phyloP scores from a whole-genome alignment of 2,797 vertebrate species.

The Chiloscyllium punctatum region DNA sequence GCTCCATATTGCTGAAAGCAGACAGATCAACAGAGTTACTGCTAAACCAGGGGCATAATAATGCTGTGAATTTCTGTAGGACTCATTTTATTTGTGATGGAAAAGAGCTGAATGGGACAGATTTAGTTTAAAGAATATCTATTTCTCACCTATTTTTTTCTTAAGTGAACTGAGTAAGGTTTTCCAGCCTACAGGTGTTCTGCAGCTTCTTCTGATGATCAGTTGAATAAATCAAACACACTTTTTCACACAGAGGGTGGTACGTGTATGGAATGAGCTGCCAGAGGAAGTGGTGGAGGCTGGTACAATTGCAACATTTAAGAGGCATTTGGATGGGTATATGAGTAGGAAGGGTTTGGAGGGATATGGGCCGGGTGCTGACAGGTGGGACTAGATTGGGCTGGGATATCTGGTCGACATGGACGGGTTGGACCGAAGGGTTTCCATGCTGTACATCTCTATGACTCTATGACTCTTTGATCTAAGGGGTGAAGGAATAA shows the following conservation, averaged over 20 bases:
- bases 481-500: neutral
- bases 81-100: neutral
- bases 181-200: neutral
- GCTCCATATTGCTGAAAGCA: neutral
- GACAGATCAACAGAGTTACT: neutral
- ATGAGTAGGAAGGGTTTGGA: too few species aligned
- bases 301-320: too few species aligned
- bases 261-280: too few species aligned
- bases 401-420: too few species aligned
- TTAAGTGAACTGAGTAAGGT: neutral
- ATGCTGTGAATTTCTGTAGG: neutral
- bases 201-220: neutral
- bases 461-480: too few species aligned
- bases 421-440: too few species aligned
- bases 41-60: neutral
- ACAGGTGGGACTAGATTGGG: too few species aligned
- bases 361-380: too few species aligned
- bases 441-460: too few species aligned
- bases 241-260: too few species aligned
- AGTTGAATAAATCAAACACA: neutral
- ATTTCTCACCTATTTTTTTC: neutral
- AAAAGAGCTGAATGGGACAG: neutral
- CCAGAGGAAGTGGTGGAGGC: too few species aligned
- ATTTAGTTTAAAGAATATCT: neutral
- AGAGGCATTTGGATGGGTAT: too few species aligned